A percentile compares a stretch with the other conserved stretches of the same genome.
Evolutionary conservation across 2,113 vertebrate genomes (phyloP).

Genomic region (Cephalophus harveyi): DNA sequence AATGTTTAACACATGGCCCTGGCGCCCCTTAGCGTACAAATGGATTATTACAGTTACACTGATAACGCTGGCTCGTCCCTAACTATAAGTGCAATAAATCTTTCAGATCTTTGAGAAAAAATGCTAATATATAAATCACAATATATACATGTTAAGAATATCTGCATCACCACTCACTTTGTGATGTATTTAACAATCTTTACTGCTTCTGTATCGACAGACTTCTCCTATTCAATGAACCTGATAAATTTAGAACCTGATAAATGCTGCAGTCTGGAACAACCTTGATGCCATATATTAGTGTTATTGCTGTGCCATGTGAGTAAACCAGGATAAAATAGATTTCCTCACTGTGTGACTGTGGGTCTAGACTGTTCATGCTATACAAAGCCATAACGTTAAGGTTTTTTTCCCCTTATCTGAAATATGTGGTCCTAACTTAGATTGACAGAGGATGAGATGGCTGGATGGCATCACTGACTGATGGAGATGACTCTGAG

Average conservation of each 20-base stretch:
- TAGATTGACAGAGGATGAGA: not conserved
- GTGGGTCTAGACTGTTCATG: not conserved
- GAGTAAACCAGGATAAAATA: not conserved
- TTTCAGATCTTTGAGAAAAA: not conserved
- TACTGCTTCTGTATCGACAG: not conserved
- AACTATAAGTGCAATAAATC: not conserved
- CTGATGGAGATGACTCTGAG: too few species aligned
- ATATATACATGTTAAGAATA: not conserved
- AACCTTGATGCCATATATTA: not conserved
- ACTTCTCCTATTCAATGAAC: not conserved
- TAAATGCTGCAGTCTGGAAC: not conserved
- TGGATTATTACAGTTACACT: conserved; percentile 45
- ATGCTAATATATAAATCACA: not conserved
- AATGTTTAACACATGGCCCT: conserved; percentile 15
- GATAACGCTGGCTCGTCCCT: not conserved
- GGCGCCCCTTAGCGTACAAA: conserved; percentile 65
- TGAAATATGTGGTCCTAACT: not conserved
- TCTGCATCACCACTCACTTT: not conserved
- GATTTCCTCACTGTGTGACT: not conserved
- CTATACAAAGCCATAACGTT: not conserved
- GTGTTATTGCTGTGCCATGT: not conserved
- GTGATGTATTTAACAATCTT: not conserved
- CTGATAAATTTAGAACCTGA: not conserved
- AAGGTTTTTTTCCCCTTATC: not conserved
- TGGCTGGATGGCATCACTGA: too few species aligned